A percentile compares a stretch with the other conserved stretches of the same genome.
These are phyloP conservation scores for Lysandra coridon DNA, from an alignment of 2,888 invertebrate genomes.

Conservation along the genomic window DNA sequence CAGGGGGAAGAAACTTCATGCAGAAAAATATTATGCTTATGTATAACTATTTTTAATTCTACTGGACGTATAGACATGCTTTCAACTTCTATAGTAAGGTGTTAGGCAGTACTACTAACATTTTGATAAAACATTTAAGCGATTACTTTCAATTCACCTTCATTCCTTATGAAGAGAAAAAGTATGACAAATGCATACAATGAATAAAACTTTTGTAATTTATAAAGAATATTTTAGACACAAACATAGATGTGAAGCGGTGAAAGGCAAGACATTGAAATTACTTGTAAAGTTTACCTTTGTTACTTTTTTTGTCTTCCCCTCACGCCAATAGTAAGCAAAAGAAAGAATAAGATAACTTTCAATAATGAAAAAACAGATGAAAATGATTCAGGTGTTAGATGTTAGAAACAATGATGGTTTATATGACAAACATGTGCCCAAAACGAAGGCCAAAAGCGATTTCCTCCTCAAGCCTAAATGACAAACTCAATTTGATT, in stretches of 20 bases:
- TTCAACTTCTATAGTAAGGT: background rate
- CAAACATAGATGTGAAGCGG: slow-evolving; percentile 1
- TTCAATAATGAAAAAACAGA: slow-evolving; percentile 26
- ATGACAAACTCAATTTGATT: background rate
- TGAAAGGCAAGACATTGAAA: slow-evolving; percentile 16
- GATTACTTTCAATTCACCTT: background rate
- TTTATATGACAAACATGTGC: background rate
- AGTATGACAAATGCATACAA: background rate
- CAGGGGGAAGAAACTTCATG: background rate
- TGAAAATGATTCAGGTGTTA: background rate
- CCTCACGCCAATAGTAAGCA: slow-evolving; percentile 30
- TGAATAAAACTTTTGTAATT: background rate
- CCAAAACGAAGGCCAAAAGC: background rate
- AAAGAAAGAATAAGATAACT: slow-evolving; percentile 24
- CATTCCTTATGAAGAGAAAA: background rate
- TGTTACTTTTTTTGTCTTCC: slow-evolving; percentile 27
- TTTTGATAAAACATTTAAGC: background rate
- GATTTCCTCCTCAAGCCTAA: background rate
- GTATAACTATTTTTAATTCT: too few relatives aligned
- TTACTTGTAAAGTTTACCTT: slow-evolving; percentile 24
- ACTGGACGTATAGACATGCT: background rate
- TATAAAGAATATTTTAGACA: background rate
- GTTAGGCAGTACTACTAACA: background rate
- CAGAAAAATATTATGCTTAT: background rate
- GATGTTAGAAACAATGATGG: background rate